A percentile compares a stretch with the other conserved stretches of the same genome.
phyloP scores from a whole-genome alignment of 2,797 vertebrate species.

The Ispidina picta region DNA sequence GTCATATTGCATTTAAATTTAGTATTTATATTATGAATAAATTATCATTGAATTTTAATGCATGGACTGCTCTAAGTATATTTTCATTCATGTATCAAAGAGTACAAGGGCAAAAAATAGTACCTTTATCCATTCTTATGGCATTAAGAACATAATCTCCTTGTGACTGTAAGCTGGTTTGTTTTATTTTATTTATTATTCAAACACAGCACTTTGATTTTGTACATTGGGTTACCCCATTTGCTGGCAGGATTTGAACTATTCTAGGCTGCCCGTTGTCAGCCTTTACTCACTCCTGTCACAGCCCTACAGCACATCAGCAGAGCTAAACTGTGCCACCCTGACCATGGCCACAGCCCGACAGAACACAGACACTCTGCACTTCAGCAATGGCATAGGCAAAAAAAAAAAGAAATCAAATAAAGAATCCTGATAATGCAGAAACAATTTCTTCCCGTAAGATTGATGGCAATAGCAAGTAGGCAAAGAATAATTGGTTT shows the following conservation, averaged over 20 bases:
- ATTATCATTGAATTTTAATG: neutral
- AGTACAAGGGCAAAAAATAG: constrained; percentile 32
- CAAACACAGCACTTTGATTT: neutral
- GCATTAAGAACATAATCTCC: constrained; percentile 60
- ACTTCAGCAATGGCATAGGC: neutral
- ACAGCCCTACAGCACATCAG: constrained; percentile 9
- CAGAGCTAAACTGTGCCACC: neutral
- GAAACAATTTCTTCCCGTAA: neutral
- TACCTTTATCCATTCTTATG: constrained; percentile 35
- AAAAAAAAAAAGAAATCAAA: neutral
- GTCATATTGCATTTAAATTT: neutral
- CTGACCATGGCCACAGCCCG: neutral
- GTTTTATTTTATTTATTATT: constrained; percentile 54
- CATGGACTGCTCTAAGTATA: neutral
- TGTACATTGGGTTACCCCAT: neutral
- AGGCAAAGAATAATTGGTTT: neutral
- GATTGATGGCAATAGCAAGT: neutral
- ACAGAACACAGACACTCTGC: neutral
- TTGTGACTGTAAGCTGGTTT: constrained; percentile 35
- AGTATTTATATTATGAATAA: neutral
- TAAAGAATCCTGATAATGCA: neutral
- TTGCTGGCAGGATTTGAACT: constrained; percentile 14
- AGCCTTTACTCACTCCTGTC: constrained; percentile 50
- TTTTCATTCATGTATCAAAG: constrained; percentile 13
- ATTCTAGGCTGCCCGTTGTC: constrained; percentile 6